A percentile compares a stretch with the other conserved stretches of the same genome.
Conservation (phyloP, 2,888 invertebrate species). For the Lithophane ornitopus region DNA sequence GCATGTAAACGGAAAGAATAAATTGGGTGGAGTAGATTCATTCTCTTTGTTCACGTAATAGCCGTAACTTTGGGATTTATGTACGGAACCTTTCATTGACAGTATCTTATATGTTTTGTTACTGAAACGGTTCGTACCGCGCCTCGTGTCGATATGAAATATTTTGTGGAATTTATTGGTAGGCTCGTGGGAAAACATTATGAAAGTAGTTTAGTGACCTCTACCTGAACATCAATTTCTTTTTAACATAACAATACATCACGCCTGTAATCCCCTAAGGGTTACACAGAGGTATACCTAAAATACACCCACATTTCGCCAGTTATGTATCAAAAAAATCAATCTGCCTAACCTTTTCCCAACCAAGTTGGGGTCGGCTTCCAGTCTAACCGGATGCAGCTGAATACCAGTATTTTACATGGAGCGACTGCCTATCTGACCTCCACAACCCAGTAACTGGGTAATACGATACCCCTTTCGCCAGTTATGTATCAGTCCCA, state of each 20-base stretch:
- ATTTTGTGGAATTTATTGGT: slow-evolving; percentile 40
- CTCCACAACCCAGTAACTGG: too few relatives aligned
- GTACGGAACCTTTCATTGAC: slow-evolving; percentile 64
- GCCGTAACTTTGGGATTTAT: slow-evolving; percentile 67
- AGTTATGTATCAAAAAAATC: too few relatives aligned
- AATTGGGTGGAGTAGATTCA: slow-evolving; percentile 64
- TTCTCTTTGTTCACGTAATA: slow-evolving; percentile 70
- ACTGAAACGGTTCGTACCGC: slow-evolving; percentile 23
- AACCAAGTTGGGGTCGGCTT: too few relatives aligned
- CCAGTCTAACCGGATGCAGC: too few relatives aligned
- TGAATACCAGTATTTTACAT: too few relatives aligned
- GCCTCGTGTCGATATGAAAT: slow-evolving; percentile 29
- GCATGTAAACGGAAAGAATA: slow-evolving; percentile 59
- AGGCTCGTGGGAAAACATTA: not conserved
- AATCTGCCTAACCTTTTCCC: too few relatives aligned
- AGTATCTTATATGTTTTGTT: slow-evolving; percentile 60
- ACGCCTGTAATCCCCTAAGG: too few relatives aligned
- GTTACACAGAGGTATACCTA: too few relatives aligned
- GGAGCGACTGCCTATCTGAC: too few relatives aligned
- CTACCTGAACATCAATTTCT: not conserved
- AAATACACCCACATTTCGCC: too few relatives aligned
- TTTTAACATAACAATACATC: not conserved
- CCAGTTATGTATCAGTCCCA: too few relatives aligned
- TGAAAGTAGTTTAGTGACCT: not conserved
- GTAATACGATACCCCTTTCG: too few relatives aligned